Conservation (phyloP, 2,888 invertebrate species). For the Xestia ashworthii region DNA sequence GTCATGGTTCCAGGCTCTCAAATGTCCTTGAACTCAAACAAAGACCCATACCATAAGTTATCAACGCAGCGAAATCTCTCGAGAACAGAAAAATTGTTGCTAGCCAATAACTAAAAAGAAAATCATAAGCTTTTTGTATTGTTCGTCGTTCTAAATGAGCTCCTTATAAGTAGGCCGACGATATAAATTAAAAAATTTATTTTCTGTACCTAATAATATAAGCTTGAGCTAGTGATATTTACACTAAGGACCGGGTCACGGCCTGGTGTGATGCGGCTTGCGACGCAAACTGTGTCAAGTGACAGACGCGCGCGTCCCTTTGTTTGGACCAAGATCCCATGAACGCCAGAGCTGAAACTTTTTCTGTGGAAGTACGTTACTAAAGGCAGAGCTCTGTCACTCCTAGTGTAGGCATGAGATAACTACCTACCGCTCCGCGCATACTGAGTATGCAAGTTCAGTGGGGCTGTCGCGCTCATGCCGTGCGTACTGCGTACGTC, state of each 20-base stretch:
- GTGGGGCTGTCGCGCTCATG: too few species aligned
- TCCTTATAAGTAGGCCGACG: constrained; percentile 11
- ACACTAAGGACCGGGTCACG: not conserved
- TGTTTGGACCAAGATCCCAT: not conserved
- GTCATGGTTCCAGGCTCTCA: not conserved
- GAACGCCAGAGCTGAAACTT: not conserved
- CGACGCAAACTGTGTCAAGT: not conserved
- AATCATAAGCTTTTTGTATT: constrained; percentile 1
- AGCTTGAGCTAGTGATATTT: not conserved
- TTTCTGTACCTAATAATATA: not conserved
- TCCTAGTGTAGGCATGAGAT: too few species aligned
- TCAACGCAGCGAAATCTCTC: not conserved
- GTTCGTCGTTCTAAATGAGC: not conserved
- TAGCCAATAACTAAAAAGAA: not conserved
- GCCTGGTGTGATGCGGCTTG: not conserved
- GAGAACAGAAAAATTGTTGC: not conserved
- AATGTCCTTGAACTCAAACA: not conserved
- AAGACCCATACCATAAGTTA: not conserved
- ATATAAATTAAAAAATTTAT: not conserved
- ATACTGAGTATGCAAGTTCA: too few species aligned
- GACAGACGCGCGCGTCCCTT: not conserved
- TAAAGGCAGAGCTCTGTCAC: too few species aligned
- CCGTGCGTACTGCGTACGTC: too few species aligned
- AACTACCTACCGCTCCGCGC: too few species aligned
- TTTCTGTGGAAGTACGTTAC: not conserved